Percentiles rank a stretch among this genome's conserved stretches.
Evolutionary conservation across 2,113 vertebrate species (phyloP).

Genomic region (Spermophilus dauricus): DNA sequence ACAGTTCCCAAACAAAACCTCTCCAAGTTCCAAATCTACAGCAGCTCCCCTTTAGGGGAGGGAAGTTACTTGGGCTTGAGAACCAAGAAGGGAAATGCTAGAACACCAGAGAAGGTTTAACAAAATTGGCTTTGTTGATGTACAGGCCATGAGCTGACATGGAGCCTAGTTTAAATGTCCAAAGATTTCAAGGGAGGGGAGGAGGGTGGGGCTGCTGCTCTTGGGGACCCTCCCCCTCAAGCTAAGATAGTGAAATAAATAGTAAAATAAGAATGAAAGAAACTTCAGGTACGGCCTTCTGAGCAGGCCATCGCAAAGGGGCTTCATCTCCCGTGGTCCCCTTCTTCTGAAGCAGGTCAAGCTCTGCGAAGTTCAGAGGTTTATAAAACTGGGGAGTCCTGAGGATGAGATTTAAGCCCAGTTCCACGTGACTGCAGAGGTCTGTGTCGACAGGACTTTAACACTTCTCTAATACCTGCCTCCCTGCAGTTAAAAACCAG

Average conservation of each 20-base stretch:
- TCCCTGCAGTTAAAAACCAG: not conserved
- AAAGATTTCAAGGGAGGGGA: not conserved
- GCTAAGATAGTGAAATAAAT: not conserved
- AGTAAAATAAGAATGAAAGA: not conserved
- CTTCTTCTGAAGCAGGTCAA: not conserved
- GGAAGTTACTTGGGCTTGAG: conserved; percentile 1
- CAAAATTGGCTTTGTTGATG: not conserved
- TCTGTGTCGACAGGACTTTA: not conserved
- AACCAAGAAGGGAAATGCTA: not conserved
- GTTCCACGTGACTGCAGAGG: not conserved
- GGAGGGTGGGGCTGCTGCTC: not conserved
- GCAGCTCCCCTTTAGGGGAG: not conserved
- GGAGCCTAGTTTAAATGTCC: not conserved
- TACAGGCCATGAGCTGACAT: not conserved
- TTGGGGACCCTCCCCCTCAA: not conserved
- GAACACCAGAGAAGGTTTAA: not conserved
- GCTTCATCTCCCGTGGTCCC: not conserved
- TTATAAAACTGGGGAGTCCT: not conserved
- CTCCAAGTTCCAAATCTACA: not conserved
- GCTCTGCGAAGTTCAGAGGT: not conserved
- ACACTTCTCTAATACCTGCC: not conserved
- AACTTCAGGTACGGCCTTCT: not conserved
- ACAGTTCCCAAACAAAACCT: not conserved
- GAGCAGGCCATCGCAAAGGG: rapidly evolving
- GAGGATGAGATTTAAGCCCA: not conserved